These are phyloP conservation scores for Rafetus swinhoei DNA, from an alignment of 2,113 vertebrate genomes.

Conservation along the genomic window DNA sequence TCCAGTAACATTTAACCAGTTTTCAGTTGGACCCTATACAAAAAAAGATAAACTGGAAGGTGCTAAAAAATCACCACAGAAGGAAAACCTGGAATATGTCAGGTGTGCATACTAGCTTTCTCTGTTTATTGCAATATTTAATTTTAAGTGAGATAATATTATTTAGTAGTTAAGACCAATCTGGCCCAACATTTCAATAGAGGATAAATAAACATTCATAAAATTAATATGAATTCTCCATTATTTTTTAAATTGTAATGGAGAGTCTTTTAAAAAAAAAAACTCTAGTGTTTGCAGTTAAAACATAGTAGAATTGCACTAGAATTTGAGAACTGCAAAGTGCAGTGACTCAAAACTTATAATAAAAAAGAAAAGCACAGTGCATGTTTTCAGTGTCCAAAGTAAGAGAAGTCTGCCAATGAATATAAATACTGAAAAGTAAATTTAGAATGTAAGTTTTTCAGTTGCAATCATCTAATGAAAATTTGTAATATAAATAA, in stretches of 20 bases:
- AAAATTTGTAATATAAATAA: background rate
- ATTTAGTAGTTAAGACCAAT: background rate
- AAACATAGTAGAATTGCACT: background rate
- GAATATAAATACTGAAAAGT: background rate
- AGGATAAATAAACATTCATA: background rate
- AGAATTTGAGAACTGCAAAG: background rate
- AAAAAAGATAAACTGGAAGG: slow-evolving; percentile 84
- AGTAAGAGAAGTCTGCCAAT: background rate
- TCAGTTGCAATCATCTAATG: background rate
- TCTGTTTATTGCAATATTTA: slow-evolving; percentile 21
- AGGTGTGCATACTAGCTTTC: slow-evolving; percentile 76
- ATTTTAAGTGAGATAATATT: background rate
- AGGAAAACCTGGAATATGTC: slow-evolving; percentile 64
- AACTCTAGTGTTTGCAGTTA: background rate
- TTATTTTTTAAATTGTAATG: background rate
- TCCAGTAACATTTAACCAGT: slow-evolving; percentile 79
- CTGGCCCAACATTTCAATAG: background rate
- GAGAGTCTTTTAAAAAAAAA: background rate
- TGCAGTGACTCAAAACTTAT: background rate
- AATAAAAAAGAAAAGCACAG: background rate
- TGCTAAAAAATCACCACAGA: slow-evolving; percentile 71
- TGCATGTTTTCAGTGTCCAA: background rate
- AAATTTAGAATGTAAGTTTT: background rate
- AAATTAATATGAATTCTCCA: background rate
- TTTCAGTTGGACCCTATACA: slow-evolving; percentile 82